Evolutionary conservation across 1,140 invertebrate genomes (phyloP).

Genomic region (Laodelphax striatellus): DNA sequence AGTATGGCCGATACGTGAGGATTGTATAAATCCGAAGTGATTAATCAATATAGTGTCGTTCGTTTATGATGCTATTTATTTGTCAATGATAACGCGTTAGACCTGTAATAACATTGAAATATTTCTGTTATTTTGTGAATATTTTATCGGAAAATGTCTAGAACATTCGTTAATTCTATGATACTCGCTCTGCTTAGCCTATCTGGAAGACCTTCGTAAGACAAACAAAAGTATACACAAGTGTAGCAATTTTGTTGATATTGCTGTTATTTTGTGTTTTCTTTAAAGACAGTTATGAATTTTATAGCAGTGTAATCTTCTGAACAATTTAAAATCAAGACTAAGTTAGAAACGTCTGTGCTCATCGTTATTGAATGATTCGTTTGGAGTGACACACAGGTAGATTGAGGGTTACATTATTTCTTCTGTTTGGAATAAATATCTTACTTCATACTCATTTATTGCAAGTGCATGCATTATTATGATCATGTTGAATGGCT

Average conservation of each 20-base stretch:
- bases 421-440: too few species aligned
- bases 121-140: background rate
- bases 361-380: background rate
- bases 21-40: conserved; percentile 4
- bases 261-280: background rate
- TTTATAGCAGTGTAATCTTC: background rate
- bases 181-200: background rate
- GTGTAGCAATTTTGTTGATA: background rate
- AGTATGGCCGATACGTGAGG: conserved; percentile 11
- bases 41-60: background rate
- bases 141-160: background rate
- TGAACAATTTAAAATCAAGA: background rate
- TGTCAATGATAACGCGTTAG: background rate
- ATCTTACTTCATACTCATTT: too few species aligned
- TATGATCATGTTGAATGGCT: too few species aligned
- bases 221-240: conserved; percentile 1
- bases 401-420: background rate
- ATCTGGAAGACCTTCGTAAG: conserved; percentile 4
- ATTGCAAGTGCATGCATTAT: too few species aligned
- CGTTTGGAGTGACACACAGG: background rate
- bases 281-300: background rate
- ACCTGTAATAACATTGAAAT: background rate
- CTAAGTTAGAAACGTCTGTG: background rate
- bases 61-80: background rate
- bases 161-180: background rate